These are phyloP conservation scores for Camponotus vicinus DNA, from an alignment of 1,140 invertebrate species.

Conservation along the genomic window DNA sequence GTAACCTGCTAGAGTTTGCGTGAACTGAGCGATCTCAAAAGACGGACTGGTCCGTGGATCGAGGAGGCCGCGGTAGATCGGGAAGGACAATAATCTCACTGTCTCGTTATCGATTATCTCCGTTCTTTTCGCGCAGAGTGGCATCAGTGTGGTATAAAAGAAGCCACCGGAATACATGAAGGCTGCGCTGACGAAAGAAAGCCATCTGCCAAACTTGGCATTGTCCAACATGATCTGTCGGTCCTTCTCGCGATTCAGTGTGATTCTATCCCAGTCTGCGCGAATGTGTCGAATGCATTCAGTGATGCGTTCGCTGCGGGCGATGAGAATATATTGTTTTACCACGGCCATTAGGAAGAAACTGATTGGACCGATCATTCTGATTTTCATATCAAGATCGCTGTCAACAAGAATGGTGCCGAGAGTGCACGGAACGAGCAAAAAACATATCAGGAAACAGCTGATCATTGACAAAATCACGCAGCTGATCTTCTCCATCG, in stretches of 20 bases:
- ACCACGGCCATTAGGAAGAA: slow-evolving; percentile 64
- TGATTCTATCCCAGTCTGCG: slow-evolving; percentile 53
- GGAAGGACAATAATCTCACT: slow-evolving; percentile 56
- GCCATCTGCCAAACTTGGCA: slow-evolving; percentile 61
- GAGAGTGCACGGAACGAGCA: slow-evolving; percentile 58
- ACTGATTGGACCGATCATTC: slow-evolving; percentile 67
- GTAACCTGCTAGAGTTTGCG: slow-evolving; percentile 64
- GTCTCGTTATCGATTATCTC: slow-evolving; percentile 70
- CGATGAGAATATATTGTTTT: slow-evolving; percentile 64
- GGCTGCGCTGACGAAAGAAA: slow-evolving; percentile 67
- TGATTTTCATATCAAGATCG: slow-evolving; percentile 54
- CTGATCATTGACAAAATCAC: slow-evolving; percentile 40
- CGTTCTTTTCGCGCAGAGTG: slow-evolving; percentile 71
- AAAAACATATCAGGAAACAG: slow-evolving; percentile 62
- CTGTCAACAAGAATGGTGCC: slow-evolving; percentile 53
- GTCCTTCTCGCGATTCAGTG: background rate
- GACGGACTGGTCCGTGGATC: slow-evolving; percentile 61
- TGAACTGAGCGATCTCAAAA: slow-evolving; percentile 70
- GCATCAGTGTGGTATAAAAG: slow-evolving; percentile 79
- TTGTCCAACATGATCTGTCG: slow-evolving; percentile 59
- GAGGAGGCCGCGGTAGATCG: slow-evolving; percentile 60
- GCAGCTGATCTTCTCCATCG: slow-evolving; percentile 30
- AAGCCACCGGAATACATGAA: slow-evolving; percentile 81
- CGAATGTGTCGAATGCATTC: slow-evolving; percentile 61
- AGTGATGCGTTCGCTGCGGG: slow-evolving; percentile 33